These are phyloP conservation scores for Apocheima hispidaria DNA, from an alignment of 2,888 invertebrate species.

Conservation along the genomic window DNA sequence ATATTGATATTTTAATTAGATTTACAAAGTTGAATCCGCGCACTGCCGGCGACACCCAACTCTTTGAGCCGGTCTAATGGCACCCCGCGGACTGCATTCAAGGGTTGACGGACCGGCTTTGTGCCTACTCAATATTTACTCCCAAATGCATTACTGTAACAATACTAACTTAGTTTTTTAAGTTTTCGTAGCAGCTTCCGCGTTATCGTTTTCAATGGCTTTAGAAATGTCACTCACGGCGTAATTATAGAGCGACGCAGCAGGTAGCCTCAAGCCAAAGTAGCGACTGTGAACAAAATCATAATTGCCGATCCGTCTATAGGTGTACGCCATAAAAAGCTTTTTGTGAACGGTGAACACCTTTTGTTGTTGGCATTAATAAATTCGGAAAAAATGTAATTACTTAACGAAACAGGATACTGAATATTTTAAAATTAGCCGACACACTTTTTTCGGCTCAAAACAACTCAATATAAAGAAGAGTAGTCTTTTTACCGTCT, in stretches of 20 bases:
- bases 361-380: constrained; percentile 63
- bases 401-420: constrained; percentile 40
- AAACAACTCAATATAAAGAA: neutral
- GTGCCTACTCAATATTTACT: constrained; percentile 85
- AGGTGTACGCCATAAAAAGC: constrained; percentile 61
- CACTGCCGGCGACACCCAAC: constrained; percentile 79
- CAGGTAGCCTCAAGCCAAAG: constrained; percentile 75
- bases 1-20: constrained; percentile 87
- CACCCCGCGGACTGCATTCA: constrained; percentile 82
- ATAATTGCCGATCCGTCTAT: constrained; percentile 75
- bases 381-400: constrained; percentile 56
- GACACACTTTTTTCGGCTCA: neutral
- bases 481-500: neutral
- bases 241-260: constrained; percentile 82
- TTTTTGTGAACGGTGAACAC: constrained; percentile 52
- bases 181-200: constrained; percentile 83
- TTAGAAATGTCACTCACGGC: constrained; percentile 79
- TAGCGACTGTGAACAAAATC: constrained; percentile 67
- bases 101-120: constrained; percentile 82
- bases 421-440: constrained; percentile 5
- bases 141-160: constrained; percentile 85
- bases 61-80: constrained; percentile 84
- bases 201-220: constrained; percentile 85
- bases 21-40: constrained; percentile 81
- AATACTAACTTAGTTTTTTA: constrained; percentile 84